Evolutionary conservation across 2,888 invertebrate species (phyloP).

Genomic region (Leucozona laternaria): DNA sequence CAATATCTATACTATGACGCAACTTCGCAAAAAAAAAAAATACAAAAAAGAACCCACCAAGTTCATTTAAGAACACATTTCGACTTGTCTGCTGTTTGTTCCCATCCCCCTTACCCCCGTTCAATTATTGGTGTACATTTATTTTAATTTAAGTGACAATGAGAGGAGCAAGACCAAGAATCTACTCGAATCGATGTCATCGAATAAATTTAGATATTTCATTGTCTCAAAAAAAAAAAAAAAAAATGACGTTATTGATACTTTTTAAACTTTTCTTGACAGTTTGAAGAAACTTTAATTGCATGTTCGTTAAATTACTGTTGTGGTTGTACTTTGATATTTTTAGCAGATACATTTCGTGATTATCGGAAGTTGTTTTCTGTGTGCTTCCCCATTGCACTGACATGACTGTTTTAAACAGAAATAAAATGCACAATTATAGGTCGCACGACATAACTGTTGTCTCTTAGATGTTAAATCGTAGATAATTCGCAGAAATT

Average conservation of each 20-base stretch:
- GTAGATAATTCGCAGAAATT: too few species aligned
- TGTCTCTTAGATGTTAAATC: too few species aligned
- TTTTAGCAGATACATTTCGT: background rate
- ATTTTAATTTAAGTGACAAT: slow-evolving; percentile 1
- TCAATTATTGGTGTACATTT: background rate
- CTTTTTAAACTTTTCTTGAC: background rate
- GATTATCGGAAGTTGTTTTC: background rate
- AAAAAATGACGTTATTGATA: slow-evolving; percentile 11
- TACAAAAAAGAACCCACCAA: background rate
- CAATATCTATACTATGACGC: background rate
- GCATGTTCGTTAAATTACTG: background rate
- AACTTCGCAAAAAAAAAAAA: background rate
- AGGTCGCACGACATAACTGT: background rate
- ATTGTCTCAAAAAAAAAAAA: background rate
- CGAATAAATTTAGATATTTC: slow-evolving; percentile 15
- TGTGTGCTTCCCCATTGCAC: background rate
- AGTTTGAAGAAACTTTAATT: background rate
- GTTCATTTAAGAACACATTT: background rate
- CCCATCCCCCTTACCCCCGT: background rate
- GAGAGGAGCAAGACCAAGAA: background rate
- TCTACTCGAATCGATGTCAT: background rate
- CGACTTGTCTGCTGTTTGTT: background rate
- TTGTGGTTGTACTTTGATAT: too few species aligned
- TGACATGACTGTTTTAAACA: background rate
- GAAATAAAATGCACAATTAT: background rate